These are phyloP conservation scores for human (Homo sapiens) DNA, from an alignment of 2,113 vertebrate genomes.

Conservation along the genomic window DNA sequence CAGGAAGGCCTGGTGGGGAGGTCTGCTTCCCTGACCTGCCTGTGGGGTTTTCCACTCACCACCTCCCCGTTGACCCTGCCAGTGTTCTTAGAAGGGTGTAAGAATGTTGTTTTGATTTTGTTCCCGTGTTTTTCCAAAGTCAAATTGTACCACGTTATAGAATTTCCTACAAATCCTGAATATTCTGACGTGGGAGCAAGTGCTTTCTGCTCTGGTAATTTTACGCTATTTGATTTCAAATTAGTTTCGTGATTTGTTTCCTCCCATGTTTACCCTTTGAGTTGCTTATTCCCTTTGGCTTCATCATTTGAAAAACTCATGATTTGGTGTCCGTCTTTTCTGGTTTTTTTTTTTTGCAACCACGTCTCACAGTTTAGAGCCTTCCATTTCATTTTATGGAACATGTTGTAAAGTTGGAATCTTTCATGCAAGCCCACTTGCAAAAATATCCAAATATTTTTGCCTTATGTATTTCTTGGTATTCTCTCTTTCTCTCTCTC, in stretches of 20 bases:
- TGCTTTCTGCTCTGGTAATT: background rate
- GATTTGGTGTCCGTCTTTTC: background rate
- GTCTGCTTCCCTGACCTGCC: no score
- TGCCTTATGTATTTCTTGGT: background rate
- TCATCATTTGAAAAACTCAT: background rate
- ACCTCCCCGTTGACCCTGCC: background rate
- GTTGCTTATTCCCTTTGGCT: background rate
- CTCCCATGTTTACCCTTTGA: background rate
- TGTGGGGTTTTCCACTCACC: background rate
- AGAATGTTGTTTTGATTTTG: background rate
- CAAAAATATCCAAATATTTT: background rate
- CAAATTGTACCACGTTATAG: background rate
- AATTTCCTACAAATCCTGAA: background rate
- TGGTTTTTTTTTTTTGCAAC: background rate
- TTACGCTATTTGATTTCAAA: background rate
- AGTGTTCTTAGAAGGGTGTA: background rate
- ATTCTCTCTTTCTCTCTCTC: rapidly evolving
- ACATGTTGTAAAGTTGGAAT: background rate
- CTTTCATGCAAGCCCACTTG: background rate
- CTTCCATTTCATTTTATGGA: background rate
- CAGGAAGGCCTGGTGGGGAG: background rate
- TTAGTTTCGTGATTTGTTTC: background rate
- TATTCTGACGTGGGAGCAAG: background rate
- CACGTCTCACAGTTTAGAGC: background rate
- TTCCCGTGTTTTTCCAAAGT: background rate